Percentiles rank a stretch among this genome's conserved stretches.
phyloP scores from a whole-genome alignment of 2,888 invertebrate genomes.

The Drosophila paracracens region DNA sequence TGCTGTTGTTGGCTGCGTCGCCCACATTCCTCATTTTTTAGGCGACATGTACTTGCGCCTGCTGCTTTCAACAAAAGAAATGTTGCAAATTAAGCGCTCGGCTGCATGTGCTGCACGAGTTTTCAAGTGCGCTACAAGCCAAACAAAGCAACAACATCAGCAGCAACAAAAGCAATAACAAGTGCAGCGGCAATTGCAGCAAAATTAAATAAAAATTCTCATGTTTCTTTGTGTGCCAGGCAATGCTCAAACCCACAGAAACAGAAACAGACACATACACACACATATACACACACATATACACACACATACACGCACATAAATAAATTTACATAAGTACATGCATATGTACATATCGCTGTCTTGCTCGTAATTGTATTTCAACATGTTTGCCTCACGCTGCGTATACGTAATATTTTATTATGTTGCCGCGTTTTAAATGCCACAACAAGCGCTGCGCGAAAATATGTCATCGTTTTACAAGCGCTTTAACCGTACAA shows the following conservation, averaged over 20 bases:
- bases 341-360: slow-evolving; percentile 20
- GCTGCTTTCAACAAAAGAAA: slow-evolving; percentile 72
- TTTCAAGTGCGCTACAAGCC: slow-evolving; percentile 66
- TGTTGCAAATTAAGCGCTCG: slow-evolving; percentile 80
- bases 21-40: slow-evolving; percentile 17
- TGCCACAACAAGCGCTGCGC: slow-evolving; percentile 48
- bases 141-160: slow-evolving; percentile 49
- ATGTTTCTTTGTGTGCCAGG: slow-evolving; percentile 53
- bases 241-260: slow-evolving; percentile 31
- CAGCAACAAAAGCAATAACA: slow-evolving; percentile 36
- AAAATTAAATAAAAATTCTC: slow-evolving; percentile 75
- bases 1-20: slow-evolving; percentile 27
- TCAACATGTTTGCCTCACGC: slow-evolving; percentile 58
- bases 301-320: neutral
- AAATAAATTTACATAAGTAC: slow-evolving; percentile 2
- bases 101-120: slow-evolving; percentile 62
- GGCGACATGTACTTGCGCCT: slow-evolving; percentile 68
- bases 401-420: slow-evolving; percentile 71
- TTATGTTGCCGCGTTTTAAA: slow-evolving; percentile 64
- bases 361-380: slow-evolving; percentile 70
- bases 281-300: neutral
- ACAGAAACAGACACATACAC: slow-evolving; percentile 6
- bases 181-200: slow-evolving; percentile 38
- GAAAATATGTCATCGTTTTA: slow-evolving; percentile 70
- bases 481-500: slow-evolving; percentile 49